phyloP scores from a whole-genome alignment of 2,797 vertebrate genomes.

The Hydrophis major region DNA sequence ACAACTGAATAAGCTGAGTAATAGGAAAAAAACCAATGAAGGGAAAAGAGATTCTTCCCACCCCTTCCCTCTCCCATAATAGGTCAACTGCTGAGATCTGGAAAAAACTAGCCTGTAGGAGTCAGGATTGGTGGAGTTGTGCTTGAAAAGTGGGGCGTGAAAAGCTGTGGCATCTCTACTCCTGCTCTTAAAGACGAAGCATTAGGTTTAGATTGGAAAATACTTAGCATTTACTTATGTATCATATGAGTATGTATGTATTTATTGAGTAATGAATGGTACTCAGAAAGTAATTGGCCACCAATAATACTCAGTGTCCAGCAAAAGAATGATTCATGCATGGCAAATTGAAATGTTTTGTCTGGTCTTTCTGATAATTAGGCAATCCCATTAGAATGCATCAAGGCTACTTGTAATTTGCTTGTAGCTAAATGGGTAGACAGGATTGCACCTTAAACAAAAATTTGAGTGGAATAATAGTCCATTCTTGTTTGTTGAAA shows the following conservation, averaged over 20 bases:
- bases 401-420: neutral
- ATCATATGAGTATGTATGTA: neutral
- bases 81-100: neutral
- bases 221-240: neutral
- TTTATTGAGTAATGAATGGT: neutral
- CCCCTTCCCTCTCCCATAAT: neutral
- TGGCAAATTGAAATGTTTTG: neutral
- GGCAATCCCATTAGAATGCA: neutral
- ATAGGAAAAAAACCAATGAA: neutral
- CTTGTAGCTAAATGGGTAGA: neutral
- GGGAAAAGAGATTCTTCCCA: neutral
- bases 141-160: neutral
- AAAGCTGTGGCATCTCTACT: neutral
- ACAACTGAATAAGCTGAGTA: neutral
- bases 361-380: neutral
- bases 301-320: neutral
- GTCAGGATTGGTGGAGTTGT: neutral
- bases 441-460: neutral
- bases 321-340: neutral
- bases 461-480: neutral
- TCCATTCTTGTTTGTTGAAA: neutral
- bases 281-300: neutral
- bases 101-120: neutral
- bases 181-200: neutral
- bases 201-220: neutral